Base-by-base conservation (phyloP, 1,140 invertebrate species). In the Drosophila ficusphila region DNA sequence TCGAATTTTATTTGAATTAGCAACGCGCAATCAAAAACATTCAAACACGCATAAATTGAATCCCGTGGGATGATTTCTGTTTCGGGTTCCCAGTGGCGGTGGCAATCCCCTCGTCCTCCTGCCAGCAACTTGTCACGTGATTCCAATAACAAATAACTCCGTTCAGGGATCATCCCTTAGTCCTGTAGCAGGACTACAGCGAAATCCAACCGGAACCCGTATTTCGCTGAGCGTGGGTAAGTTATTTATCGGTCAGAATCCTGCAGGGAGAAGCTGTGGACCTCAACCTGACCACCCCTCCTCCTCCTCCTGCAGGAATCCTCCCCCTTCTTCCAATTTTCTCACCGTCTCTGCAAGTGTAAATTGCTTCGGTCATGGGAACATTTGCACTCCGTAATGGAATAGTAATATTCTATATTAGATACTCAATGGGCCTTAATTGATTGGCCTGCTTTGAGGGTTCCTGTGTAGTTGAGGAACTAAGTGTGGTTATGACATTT, bases 11-110 rank as follows among this genome's bases (percentile, higher is more conserved):
- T 86, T 86, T 88, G 83, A 88, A 88, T 88, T 88, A 89, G 82
- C 82, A 82, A 74, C 61, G 82, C 70, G 56, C 82, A 88, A 88
- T 88, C 82, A 88, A 88, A 88, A 88, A 88, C 82, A 88, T 88
- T 88, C 82, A 88, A 88, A 88, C 82, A 88, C 83, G 83, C 82
- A 88, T 88, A 88, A 88, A 88, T 88, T 88, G 82, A 88, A 88
- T 88, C 82, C 82, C 82, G 82, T 88, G 82, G 82, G 82, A 88
- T 88, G 82, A 70, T 89, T 89, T 88, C 74, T 75, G 38, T 61
- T 64, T 53, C 56, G 38, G 29, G 54, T 88, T 88, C 82, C 82
- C 82, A 88, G 42, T 56, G 67, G 51, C 82, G 81, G 42, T 49
- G 61, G 51, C 64, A 62, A 65, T 58, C 61, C 62, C 48, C 39